Evolutionary conservation across 1,140 invertebrate genomes (phyloP).

Genomic region (Himalopsyche phryganea): DNA sequence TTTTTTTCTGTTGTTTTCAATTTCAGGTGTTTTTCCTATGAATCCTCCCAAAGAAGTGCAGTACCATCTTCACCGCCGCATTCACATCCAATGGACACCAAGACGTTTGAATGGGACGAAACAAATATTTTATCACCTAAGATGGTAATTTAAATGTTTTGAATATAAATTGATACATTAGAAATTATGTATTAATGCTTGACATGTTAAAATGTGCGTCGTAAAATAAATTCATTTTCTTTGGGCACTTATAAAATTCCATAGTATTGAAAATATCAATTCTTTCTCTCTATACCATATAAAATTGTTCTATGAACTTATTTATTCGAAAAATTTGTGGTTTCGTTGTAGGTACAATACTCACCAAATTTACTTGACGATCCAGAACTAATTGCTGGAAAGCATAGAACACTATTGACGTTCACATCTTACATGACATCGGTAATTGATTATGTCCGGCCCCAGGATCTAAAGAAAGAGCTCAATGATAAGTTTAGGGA

Average conservation of each 20-base stretch:
- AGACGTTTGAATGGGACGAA: slow-evolving; percentile 54
- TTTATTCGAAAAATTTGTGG: too few relatives aligned
- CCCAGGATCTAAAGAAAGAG: slow-evolving; percentile 95
- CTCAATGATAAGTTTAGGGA: slow-evolving; percentile 96
- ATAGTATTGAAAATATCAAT: too few relatives aligned
- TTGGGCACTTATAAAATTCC: too few relatives aligned
- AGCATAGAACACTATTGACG: slow-evolving; percentile 89
- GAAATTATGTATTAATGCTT: too few relatives aligned
- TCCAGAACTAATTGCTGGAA: slow-evolving; percentile 91
- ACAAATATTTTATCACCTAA: slow-evolving; percentile 40
- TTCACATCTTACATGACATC: slow-evolving; percentile 96
- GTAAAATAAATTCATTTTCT: too few relatives aligned
- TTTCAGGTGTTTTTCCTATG: slow-evolving; percentile 74
- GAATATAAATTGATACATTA: too few relatives aligned
- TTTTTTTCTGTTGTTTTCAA: too few relatives aligned
- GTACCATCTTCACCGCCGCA: slow-evolving; percentile 61
- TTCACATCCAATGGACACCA: slow-evolving; percentile 52
- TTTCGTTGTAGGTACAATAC: slow-evolving; percentile 60
- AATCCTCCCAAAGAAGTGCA: slow-evolving; percentile 59
- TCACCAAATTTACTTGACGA: slow-evolving; percentile 90
- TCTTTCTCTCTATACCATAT: too few relatives aligned
- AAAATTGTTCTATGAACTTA: too few relatives aligned
- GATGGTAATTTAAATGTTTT: slow-evolving; percentile 11
- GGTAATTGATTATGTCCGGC: slow-evolving; percentile 94
- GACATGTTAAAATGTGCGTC: too few relatives aligned